These are phyloP conservation scores for Dasypolia templi DNA, from an alignment of 2,888 invertebrate genomes.

Conservation along the genomic window DNA sequence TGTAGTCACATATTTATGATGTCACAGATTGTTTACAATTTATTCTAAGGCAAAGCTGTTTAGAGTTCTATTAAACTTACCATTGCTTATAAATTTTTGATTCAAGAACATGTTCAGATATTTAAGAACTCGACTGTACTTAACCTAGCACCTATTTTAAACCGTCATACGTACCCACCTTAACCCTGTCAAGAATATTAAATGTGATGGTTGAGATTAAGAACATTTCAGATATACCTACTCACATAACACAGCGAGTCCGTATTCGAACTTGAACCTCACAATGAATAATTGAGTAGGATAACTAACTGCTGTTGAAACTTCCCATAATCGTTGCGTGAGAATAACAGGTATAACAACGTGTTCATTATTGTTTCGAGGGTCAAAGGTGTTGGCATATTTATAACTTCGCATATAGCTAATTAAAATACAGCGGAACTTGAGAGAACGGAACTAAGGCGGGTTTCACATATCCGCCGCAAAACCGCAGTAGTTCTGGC, in stretches of 20 bases:
- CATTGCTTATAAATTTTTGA: too few relatives aligned
- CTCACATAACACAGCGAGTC: neutral
- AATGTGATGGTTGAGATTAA: neutral
- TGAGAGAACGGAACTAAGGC: conserved; percentile 45
- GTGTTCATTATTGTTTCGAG: conserved; percentile 80
- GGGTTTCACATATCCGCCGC: too few relatives aligned
- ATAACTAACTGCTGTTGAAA: conserved; percentile 55
- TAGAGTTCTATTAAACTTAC: too few relatives aligned
- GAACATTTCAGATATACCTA: neutral
- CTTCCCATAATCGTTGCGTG: conserved; percentile 76
- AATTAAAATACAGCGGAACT: conserved; percentile 53
- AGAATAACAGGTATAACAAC: conserved; percentile 77
- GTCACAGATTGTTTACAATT: too few relatives aligned
- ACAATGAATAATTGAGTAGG: conserved; percentile 72
- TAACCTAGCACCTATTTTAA: neutral
- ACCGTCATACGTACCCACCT: neutral
- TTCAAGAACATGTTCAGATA: too few relatives aligned
- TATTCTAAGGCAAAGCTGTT: too few relatives aligned
- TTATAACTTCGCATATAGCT: conserved; percentile 52
- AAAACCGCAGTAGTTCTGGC: too few relatives aligned
- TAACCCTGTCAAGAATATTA: neutral
- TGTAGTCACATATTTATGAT: too few relatives aligned
- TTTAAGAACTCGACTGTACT: too few relatives aligned
- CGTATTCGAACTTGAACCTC: conserved; percentile 72
- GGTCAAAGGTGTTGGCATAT: conserved; percentile 73